These are phyloP conservation scores for Cheilosia grossa DNA, from an alignment of 2,888 invertebrate genomes.

Conservation along the genomic window DNA sequence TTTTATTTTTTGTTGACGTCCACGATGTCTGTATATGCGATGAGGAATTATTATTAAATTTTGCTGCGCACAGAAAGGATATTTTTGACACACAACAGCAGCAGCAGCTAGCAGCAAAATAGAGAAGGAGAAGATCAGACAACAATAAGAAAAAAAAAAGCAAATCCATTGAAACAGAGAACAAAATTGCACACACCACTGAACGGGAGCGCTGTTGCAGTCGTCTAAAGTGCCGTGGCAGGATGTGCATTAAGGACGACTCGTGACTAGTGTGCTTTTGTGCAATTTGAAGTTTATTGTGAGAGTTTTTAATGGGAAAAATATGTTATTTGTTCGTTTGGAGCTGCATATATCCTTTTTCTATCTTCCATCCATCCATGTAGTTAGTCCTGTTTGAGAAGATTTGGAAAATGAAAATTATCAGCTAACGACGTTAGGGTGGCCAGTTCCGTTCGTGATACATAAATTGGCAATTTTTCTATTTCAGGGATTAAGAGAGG, in stretches of 20 bases:
- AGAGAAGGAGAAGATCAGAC: neutral
- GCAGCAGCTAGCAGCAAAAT: too few species aligned
- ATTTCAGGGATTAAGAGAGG: slow-evolving; percentile 38
- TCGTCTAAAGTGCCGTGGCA: slow-evolving; percentile 65
- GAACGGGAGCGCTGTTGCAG: slow-evolving; percentile 39
- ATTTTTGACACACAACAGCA: slow-evolving; percentile 60
- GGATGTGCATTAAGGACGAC: slow-evolving; percentile 70
- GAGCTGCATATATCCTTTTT: slow-evolving; percentile 29
- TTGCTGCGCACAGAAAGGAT: slow-evolving; percentile 58
- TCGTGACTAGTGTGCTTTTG: slow-evolving; percentile 68
- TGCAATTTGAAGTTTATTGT: slow-evolving; percentile 72
- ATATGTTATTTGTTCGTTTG: slow-evolving; percentile 69
- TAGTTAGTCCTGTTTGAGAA: slow-evolving; percentile 37
- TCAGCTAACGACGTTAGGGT: slow-evolving; percentile 28
- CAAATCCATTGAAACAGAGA: slow-evolving; percentile 36
- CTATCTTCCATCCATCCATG: slow-evolving; percentile 1
- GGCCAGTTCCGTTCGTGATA: slow-evolving; percentile 44
- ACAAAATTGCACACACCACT: slow-evolving; percentile 57
- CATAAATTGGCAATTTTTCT: slow-evolving; percentile 72
- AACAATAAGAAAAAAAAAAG: neutral
- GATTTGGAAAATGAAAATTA: slow-evolving; percentile 56
- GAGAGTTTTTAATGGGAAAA: slow-evolving; percentile 71
- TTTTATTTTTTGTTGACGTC: slow-evolving; percentile 18
- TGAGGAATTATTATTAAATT: slow-evolving; percentile 73
- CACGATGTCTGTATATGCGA: slow-evolving; percentile 30